Conservation (phyloP, 2,113 vertebrate genomes). For the Chunga burmeisteri region DNA sequence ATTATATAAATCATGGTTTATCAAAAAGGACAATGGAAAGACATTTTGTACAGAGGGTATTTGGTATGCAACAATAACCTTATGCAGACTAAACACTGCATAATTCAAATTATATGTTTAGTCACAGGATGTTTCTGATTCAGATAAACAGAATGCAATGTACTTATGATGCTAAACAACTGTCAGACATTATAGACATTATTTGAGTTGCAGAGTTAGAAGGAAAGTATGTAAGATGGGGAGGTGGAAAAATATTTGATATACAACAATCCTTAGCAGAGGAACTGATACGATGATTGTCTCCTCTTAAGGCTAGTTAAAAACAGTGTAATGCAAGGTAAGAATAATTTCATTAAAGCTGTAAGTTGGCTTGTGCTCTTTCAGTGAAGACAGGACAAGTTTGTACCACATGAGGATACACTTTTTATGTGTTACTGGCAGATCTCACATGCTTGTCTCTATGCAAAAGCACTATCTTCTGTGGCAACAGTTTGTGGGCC, state of each 20-base stretch:
- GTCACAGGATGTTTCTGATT: conserved; percentile 6
- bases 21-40: conserved; percentile 18
- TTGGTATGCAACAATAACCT: conserved; percentile 13
- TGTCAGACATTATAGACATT: neutral
- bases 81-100: neutral
- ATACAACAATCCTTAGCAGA: neutral
- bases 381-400: neutral
- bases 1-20: neutral
- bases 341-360: neutral
- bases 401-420: neutral
- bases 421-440: neutral
- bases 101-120: conserved; percentile 43
- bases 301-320: neutral
- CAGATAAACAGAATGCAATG: neutral
- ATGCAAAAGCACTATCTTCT: neutral
- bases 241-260: neutral
- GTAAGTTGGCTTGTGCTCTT: neutral
- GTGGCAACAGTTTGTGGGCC: neutral
- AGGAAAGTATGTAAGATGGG: neutral
- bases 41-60: neutral
- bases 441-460: neutral
- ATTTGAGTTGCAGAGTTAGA: neutral
- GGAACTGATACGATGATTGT: neutral
- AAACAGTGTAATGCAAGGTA: neutral
- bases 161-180: neutral